Conservation (phyloP, 1,140 invertebrate species). For the Psilanteris sp. region DNA sequence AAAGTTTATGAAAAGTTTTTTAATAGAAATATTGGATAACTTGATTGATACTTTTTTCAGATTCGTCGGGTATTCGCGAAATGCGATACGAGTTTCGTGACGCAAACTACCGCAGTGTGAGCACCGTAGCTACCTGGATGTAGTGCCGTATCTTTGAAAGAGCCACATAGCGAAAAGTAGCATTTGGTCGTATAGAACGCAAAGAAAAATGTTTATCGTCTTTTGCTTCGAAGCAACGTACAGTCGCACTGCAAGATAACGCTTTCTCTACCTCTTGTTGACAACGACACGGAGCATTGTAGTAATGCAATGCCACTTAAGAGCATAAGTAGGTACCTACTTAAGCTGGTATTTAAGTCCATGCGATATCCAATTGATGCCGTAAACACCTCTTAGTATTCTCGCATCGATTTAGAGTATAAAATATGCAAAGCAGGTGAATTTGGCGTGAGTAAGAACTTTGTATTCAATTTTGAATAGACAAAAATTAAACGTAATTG, state of each 20-base stretch:
- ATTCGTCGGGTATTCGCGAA: constrained; percentile 34
- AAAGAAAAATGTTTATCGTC: constrained; percentile 62
- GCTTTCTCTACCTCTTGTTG: constrained; percentile 53
- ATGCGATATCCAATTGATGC: constrained; percentile 55
- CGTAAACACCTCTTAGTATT: constrained; percentile 48
- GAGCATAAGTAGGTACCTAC: constrained; percentile 57
- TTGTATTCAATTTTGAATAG: constrained; percentile 28
- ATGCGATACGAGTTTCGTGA: constrained; percentile 44
- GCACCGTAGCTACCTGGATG: constrained; percentile 31
- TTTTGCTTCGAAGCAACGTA: constrained; percentile 35
- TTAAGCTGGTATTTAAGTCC: constrained; percentile 55
- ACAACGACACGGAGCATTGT: constrained; percentile 53
- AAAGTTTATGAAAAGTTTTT: too few relatives aligned
- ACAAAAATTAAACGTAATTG: constrained; percentile 20
- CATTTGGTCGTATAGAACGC: constrained; percentile 29
- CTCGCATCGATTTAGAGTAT: constrained; percentile 46
- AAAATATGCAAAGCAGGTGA: constrained; percentile 44
- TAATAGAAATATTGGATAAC: constrained; percentile 28
- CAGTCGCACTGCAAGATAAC: constrained; percentile 49
- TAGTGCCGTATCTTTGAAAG: constrained; percentile 49
- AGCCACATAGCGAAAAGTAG: constrained; percentile 46
- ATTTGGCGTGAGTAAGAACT: constrained; percentile 24
- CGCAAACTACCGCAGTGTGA: constrained; percentile 28
- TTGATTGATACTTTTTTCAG: constrained; percentile 40
- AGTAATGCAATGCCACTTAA: constrained; percentile 62